Conservation (phyloP, 2,888 invertebrate genomes). For the Mesopsocus fuscifrons region DNA sequence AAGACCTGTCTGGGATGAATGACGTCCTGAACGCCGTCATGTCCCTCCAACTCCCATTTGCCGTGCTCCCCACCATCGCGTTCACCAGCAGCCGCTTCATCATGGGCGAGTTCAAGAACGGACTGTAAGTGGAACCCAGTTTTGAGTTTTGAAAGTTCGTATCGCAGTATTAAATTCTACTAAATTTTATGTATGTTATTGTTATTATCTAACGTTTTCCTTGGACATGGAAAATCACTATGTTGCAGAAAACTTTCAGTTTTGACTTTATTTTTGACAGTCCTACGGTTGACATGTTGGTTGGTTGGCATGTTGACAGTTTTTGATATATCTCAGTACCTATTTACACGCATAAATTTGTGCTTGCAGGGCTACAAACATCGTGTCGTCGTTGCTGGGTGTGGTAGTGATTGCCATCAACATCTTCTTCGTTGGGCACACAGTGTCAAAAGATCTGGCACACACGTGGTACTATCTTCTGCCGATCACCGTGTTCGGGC, state of each 20-base stretch:
- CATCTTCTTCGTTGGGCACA: conserved; percentile 51
- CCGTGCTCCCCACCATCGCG: conserved; percentile 66
- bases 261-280: conserved; percentile 10
- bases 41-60: conserved; percentile 75
- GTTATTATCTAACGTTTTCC: not conserved
- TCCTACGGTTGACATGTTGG: conserved; percentile 9
- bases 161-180: conserved; percentile 7
- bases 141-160: no score
- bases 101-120: conserved; percentile 73
- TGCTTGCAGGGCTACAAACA: conserved; percentile 47
- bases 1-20: conserved; percentile 60
- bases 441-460: conserved; percentile 26
- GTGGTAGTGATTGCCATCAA: conserved; percentile 57
- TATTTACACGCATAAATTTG: no score
- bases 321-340: no score
- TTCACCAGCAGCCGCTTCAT: conserved; percentile 60
- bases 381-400: conserved; percentile 44
- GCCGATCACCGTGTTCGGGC: conserved; percentile 32
- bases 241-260: conserved; percentile 11
- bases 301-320: no score
- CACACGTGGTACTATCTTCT: conserved; percentile 26
- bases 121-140: conserved; percentile 42
- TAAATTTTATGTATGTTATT: not conserved
- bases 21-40: conserved; percentile 71
- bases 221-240: not conserved